These are phyloP conservation scores for Brachymystax lenok DNA, from an alignment of 2,797 vertebrate genomes.

Conservation along the genomic window DNA sequence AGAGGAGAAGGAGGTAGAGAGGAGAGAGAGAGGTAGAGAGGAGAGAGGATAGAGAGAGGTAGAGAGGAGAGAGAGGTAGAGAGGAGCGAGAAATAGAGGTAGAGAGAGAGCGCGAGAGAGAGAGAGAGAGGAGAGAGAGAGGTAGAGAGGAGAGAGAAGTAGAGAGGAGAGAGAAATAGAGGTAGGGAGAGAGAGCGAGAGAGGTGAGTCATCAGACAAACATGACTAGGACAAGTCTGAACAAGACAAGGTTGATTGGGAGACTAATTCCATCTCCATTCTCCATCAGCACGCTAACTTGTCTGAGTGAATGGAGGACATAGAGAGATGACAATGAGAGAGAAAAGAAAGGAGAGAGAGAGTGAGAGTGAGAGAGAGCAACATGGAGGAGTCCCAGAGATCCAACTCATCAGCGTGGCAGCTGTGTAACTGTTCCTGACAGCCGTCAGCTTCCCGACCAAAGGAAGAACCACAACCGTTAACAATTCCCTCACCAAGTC, in stretches of 20 bases:
- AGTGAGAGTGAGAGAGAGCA: conserved; percentile 35
- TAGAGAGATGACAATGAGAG: conserved; percentile 28
- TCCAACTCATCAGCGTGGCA: conserved; percentile 40
- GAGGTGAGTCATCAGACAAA: not conserved
- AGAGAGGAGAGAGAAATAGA: not conserved
- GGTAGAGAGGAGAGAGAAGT: not conserved
- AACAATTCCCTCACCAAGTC: no score
- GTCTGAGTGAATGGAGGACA: not conserved
- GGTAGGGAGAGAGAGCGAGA: not conserved
- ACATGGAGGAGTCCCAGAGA: conserved; percentile 34
- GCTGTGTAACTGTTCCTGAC: conserved; percentile 41
- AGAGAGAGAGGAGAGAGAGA: not conserved
- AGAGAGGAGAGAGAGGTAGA: not conserved
- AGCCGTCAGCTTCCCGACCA: conserved; percentile 35
- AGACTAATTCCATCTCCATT: not conserved
- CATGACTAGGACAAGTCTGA: not conserved
- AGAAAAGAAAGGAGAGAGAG: not conserved
- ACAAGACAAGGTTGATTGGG: not conserved
- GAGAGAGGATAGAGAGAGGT: not conserved
- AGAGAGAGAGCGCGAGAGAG: not conserved
- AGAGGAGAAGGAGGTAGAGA: no score
- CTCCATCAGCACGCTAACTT: not conserved
- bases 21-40: not conserved
- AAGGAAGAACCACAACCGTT: conserved; percentile 16
- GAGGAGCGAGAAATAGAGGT: not conserved